phyloP scores from a whole-genome alignment of 2,113 vertebrate species.

The Barbus barbus region DNA sequence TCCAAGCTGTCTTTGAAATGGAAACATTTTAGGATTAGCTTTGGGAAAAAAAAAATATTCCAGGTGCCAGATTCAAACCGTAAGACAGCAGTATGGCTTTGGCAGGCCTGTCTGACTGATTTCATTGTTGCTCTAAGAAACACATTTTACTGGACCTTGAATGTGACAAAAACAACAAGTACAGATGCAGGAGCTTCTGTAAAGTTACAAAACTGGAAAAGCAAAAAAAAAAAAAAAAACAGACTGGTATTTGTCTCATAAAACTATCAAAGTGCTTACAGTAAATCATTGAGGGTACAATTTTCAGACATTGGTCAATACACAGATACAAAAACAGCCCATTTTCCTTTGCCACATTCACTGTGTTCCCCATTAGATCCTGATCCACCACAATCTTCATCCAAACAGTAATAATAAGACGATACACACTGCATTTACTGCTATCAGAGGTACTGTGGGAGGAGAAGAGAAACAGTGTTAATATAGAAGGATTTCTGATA shows the following conservation, averaged over 20 bases:
- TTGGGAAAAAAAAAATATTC: not conserved
- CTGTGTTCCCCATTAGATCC: not conserved
- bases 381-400: slow-evolving; percentile 66
- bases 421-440: slow-evolving; percentile 87
- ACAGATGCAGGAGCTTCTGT: not conserved
- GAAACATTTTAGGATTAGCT: not conserved
- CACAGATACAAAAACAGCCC: slow-evolving; percentile 34
- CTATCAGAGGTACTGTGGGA: slow-evolving; percentile 87
- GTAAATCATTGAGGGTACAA: slow-evolving; percentile 7
- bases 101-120: not conserved
- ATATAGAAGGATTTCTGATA: not conserved
- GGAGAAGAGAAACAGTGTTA: slow-evolving; percentile 18
- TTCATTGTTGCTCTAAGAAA: not conserved
- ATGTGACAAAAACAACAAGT: not conserved
- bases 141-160: not conserved
- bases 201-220: not conserved
- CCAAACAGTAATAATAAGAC: slow-evolving; percentile 90
- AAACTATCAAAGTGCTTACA: slow-evolving; percentile 16
- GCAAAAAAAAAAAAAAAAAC: not conserved
- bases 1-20: not conserved
- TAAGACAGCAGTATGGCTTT: too few species aligned
- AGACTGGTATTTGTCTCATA: not conserved
- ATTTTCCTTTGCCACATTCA: slow-evolving; percentile 23
- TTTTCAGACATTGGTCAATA: slow-evolving; percentile 9
- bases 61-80: not conserved